phyloP scores from a whole-genome alignment of 2,797 vertebrate species.

The Craterocephalus amniculus region DNA sequence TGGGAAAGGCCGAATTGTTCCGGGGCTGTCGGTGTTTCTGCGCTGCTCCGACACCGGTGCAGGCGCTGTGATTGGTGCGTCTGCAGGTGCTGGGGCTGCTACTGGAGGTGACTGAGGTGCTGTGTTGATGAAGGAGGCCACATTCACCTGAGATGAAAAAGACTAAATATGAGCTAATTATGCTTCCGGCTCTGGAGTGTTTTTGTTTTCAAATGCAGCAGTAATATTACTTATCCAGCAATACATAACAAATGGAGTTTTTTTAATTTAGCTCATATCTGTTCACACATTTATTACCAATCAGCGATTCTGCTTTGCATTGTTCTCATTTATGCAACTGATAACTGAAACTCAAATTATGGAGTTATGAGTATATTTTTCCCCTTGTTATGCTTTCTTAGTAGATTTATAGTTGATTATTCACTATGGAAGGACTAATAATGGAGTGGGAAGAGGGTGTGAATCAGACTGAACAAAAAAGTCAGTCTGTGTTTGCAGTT shows the following conservation, averaged over 20 bases:
- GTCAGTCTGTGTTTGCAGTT: neutral
- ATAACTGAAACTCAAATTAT: too few relatives aligned
- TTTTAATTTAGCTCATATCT: neutral
- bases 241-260: neutral
- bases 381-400: too few relatives aligned
- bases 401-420: neutral
- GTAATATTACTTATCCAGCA: neutral
- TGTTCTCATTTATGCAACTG: neutral
- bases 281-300: neutral
- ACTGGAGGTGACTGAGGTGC: conserved; percentile 44
- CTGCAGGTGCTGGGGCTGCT: conserved; percentile 26
- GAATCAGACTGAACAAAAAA: neutral
- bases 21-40: conserved; percentile 75
- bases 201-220: neutral
- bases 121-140: conserved; percentile 57
- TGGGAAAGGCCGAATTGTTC: conserved; percentile 71
- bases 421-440: neutral
- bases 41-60: conserved; percentile 55
- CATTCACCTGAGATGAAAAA: conserved; percentile 65
- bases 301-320: too few relatives aligned
- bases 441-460: neutral
- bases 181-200: neutral
- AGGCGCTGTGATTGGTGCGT: conserved; percentile 9
- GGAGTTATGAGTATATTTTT: neutral
- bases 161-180: neutral